Conservation (phyloP, 1,140 invertebrate species). For the Pinna nobilis region DNA sequence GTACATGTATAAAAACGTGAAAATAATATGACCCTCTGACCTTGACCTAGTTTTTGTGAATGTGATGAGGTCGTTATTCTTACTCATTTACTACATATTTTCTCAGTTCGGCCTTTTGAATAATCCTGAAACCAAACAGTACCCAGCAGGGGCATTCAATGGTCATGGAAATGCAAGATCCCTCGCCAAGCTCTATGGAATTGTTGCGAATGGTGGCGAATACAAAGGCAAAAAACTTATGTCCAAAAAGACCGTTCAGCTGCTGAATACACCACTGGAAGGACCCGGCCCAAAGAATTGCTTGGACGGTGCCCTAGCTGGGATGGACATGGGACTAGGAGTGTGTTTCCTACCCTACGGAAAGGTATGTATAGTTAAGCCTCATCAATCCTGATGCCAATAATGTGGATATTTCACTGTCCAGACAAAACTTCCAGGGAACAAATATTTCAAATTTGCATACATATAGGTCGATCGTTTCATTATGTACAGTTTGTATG, state of each 20-base stretch:
- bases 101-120: too few relatives aligned
- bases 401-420: too few relatives aligned
- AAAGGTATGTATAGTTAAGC: neutral
- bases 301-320: conserved; percentile 17
- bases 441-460: too few relatives aligned
- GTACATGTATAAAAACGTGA: too few relatives aligned
- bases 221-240: conserved; percentile 26
- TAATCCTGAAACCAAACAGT: conserved; percentile 38
- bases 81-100: too few relatives aligned
- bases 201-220: conserved; percentile 52
- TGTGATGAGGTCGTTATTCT: too few relatives aligned
- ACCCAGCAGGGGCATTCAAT: conserved; percentile 41
- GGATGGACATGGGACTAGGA: conserved; percentile 7
- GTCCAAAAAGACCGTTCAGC: conserved; percentile 27
- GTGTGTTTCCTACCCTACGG: neutral
- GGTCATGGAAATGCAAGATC: conserved; percentile 69
- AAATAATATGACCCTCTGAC: too few relatives aligned
- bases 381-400: too few relatives aligned
- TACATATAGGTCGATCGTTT: too few relatives aligned
- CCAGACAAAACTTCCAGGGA: too few relatives aligned
- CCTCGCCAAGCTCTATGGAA: conserved; percentile 62
- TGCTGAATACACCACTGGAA: conserved; percentile 11
- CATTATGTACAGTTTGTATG: too few relatives aligned
- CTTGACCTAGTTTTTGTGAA: too few relatives aligned
- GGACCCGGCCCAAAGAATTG: neutral